Conservation (phyloP, 2,797 vertebrate genomes). For the Myotis myotis region DNA sequence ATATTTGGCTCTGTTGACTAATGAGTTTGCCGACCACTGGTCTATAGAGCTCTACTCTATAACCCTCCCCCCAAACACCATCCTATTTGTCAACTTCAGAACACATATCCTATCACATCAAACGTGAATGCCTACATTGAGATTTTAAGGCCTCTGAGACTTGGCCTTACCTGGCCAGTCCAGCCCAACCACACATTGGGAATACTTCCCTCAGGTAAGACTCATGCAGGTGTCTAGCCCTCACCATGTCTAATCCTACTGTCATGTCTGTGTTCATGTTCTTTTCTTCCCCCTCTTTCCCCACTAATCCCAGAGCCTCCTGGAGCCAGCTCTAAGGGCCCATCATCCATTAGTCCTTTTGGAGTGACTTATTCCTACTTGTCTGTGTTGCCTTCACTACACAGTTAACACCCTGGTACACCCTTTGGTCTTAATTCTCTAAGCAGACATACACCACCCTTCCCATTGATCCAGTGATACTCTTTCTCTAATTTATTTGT, state of each 20-base stretch:
- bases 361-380: neutral
- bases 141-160: neutral
- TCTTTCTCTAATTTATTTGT: neutral
- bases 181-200: neutral
- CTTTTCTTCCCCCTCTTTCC: neutral
- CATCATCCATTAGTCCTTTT: neutral
- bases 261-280: neutral
- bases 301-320: neutral
- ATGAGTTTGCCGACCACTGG: no score
- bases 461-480: neutral
- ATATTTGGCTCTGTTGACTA: no score
- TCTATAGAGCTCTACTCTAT: neutral
- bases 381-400: neutral
- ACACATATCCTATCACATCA: neutral
- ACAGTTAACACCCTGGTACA: neutral
- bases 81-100: neutral
- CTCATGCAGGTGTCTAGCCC: neutral
- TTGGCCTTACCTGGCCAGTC: neutral
- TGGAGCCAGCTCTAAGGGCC: neutral
- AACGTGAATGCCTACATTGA: neutral
- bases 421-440: neutral
- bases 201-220: neutral
- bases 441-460: neutral
- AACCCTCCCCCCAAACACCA: neutral
- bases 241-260: neutral